A percentile compares a stretch with the other conserved stretches of the same genome.
phyloP scores from a whole-genome alignment of 2,888 invertebrate species.

The Gibbula magus region DNA sequence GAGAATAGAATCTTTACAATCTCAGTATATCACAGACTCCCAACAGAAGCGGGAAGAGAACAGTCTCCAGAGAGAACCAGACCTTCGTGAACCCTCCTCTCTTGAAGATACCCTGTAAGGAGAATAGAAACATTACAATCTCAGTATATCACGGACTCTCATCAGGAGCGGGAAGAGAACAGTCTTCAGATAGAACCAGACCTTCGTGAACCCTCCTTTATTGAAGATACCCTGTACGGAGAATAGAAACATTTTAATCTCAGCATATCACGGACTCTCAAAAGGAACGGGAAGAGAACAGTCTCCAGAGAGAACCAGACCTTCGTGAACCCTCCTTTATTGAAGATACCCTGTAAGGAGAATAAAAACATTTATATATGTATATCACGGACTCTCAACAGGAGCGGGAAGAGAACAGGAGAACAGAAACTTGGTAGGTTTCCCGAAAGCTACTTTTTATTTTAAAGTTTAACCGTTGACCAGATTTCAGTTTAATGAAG shows the following conservation, averaged over 20 bases:
- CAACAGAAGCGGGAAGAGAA: slow-evolving; percentile 91
- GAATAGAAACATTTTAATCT: slow-evolving; percentile 26
- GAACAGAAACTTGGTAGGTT: background rate
- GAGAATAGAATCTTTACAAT: too few relatives aligned
- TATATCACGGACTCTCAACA: too few relatives aligned
- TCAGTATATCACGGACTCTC: too few relatives aligned
- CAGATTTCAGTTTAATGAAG: too few relatives aligned
- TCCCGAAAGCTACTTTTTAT: background rate
- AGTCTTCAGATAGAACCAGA: background rate
- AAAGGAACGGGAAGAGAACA: background rate
- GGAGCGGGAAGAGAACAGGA: background rate
- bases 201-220: slow-evolving; percentile 92
- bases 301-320: background rate
- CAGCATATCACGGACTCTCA: too few relatives aligned
- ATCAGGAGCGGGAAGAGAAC: background rate
- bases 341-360: slow-evolving; percentile 86
- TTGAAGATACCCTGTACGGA: slow-evolving; percentile 88
- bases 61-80: slow-evolving; percentile 94
- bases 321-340: slow-evolving; percentile 94
- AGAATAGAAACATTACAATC: slow-evolving; percentile 31
- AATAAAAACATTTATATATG: background rate
- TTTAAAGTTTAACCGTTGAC: too few relatives aligned
- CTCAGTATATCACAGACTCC: too few relatives aligned
- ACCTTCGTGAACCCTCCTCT: slow-evolving; percentile 99
- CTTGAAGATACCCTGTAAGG: slow-evolving; percentile 88